These are phyloP conservation scores for Acromyrmex echinatior DNA, from an alignment of 1,140 invertebrate genomes.

Conservation along the genomic window DNA sequence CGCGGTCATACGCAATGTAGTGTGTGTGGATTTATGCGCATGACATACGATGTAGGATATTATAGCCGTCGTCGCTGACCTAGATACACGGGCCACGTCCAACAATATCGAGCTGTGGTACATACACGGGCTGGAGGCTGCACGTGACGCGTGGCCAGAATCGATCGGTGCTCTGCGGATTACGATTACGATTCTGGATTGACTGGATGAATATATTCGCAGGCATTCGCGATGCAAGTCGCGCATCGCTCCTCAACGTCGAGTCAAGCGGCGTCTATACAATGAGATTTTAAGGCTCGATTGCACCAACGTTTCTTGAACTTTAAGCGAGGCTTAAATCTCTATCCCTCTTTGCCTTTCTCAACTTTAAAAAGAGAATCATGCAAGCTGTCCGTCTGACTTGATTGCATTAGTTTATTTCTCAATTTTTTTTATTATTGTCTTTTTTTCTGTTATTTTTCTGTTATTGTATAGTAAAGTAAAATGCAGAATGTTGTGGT, in stretches of 20 bases:
- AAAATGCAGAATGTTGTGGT: no score
- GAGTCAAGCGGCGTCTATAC: no score
- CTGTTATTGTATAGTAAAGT: no score
- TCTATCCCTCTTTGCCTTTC: no score
- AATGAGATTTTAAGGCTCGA: no score
- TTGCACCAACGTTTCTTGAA: no score
- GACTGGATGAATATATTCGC: not conserved
- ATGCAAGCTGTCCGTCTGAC: no score
- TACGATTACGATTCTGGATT: constrained; percentile 32
- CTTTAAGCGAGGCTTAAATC: no score
- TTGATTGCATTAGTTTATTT: no score
- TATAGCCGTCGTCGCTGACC: constrained; percentile 26
- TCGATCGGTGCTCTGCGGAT: constrained; percentile 37
- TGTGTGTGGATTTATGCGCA: constrained; percentile 44
- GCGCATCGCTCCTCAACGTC: not conserved
- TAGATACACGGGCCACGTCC: constrained; percentile 33
- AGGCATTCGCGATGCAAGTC: not conserved
- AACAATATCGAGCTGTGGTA: constrained; percentile 28
- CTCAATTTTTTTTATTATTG: no score
- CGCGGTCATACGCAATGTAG: not conserved
- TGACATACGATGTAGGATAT: constrained; percentile 16
- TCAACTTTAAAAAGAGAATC: no score
- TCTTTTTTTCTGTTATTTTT: no score
- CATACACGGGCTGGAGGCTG: constrained; percentile 42
- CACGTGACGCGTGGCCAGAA: constrained; percentile 26